A percentile compares a stretch with the other conserved stretches of the same genome.
phyloP scores from a whole-genome alignment of 2,113 vertebrate genomes.

The Coptodon rendalli region DNA sequence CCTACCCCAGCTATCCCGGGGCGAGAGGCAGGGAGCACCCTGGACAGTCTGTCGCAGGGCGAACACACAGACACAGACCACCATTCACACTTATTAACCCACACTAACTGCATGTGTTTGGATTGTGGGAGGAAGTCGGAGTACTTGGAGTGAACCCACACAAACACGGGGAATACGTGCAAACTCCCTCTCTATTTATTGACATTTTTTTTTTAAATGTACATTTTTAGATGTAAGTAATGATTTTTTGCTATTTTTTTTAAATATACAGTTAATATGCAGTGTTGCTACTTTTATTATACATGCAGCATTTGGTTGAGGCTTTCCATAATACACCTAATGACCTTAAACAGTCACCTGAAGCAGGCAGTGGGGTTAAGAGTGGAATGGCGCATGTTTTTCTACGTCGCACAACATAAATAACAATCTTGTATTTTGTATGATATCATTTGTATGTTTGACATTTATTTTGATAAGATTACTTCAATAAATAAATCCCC shows the following conservation, averaged over 20 bases:
- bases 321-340: neutral
- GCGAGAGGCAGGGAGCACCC: neutral
- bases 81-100: neutral
- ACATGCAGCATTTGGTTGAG: neutral
- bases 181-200: neutral
- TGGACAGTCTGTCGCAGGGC: neutral
- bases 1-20: neutral
- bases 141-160: neutral
- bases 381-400: neutral
- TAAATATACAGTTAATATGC: neutral
- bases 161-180: neutral
- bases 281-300: neutral
- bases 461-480: neutral
- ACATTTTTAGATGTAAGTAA: no score
- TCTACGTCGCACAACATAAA: neutral
- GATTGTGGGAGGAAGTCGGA: fast-evolving
- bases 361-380: neutral
- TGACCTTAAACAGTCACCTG: neutral
- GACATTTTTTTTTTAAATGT: neutral
- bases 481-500: neutral
- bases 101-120: neutral
- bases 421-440: neutral
- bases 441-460: neutral
- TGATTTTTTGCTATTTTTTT: neutral
- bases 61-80: neutral